Base-by-base conservation (phyloP, 2,113 vertebrate species). In the Amia ocellicauda region DNA sequence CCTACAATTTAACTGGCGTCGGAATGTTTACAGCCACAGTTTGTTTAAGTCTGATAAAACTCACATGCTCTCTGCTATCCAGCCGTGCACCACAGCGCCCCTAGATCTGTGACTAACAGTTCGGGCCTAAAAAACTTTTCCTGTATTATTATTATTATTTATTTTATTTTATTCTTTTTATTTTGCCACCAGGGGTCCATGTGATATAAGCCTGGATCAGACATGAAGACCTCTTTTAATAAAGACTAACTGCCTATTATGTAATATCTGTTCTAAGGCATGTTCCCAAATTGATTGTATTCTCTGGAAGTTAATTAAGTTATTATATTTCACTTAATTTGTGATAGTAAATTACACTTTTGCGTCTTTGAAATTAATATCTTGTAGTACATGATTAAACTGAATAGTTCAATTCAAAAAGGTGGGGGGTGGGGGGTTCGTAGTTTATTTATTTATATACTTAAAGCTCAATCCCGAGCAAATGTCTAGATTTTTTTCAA, bases 1-100 rank as follows among this genome's bases (percentile, higher is more conserved):
- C 58, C 74, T 86, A 78, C 83, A 88, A 85, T 81, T 90, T 88
- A 91, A 80, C 75, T 87, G 85, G 72, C 78, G 73, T 89, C 82
- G 51, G 76, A 84, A 78, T 90, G 75, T 88, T 91, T 88, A 82
- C 70, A 79, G 78, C 63, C 69, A 56, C 74, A 79, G 71, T 85
- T 87, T 87, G 79, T 85, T 90, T 83, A 83, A 78, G 81, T 81
- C 67, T 85, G 78, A 90, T 80, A 81, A 80, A 85, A 80, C 4
- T 45, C 68, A 73, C 36, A 66, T 74, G 66, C 51, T 49, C 58
- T 50, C 63, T 20, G 1, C 51, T 31, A 26, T 13, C 24, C 51
- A 24, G n/a, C 36, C 10, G 17, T 24, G 16, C n/a, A 19, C 23
- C 45, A 55, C 62, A 11, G 24, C 58, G 10, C 28, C 24, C 51